These are phyloP conservation scores for Vireo griseus DNA, from an alignment of 2,797 vertebrate genomes.

Conservation along the genomic window DNA sequence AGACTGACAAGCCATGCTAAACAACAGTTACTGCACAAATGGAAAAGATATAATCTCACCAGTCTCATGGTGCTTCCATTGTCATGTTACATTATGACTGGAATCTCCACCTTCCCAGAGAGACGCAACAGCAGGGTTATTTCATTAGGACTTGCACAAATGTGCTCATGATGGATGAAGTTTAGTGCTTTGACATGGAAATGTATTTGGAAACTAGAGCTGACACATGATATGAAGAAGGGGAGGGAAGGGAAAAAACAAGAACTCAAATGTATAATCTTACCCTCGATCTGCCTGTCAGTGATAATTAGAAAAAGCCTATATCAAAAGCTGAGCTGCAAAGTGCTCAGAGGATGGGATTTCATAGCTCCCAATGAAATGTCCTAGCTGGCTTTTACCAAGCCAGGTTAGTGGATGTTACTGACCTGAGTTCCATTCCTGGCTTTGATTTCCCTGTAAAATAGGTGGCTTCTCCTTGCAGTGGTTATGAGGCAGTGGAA, in stretches of 20 bases:
- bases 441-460: neutral
- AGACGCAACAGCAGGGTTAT: conserved; percentile 15
- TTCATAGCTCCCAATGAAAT: neutral
- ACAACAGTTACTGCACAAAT: conserved; percentile 70
- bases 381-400: neutral
- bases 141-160: conserved; percentile 51
- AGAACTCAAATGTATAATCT: conserved; percentile 3
- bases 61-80: conserved; percentile 62
- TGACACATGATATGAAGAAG: conserved; percentile 36
- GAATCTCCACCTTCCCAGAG: conserved; percentile 52
- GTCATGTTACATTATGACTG: conserved; percentile 66
- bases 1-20: conserved; percentile 70
- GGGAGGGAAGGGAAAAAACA: neutral
- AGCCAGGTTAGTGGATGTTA: neutral
- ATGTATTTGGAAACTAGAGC: conserved; percentile 27
- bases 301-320: conserved; percentile 45
- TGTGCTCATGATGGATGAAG: conserved; percentile 23
- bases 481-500: neutral
- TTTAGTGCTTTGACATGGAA: conserved; percentile 34
- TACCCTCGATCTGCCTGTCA: conserved; percentile 36
- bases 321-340: conserved; percentile 13
- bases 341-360: conserved; percentile 4
- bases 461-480: neutral
- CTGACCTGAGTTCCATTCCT: neutral
- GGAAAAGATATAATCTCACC: conserved; percentile 68